Base-by-base conservation (phyloP, 2,797 vertebrate species). In the Potorous gilbertii region DNA sequence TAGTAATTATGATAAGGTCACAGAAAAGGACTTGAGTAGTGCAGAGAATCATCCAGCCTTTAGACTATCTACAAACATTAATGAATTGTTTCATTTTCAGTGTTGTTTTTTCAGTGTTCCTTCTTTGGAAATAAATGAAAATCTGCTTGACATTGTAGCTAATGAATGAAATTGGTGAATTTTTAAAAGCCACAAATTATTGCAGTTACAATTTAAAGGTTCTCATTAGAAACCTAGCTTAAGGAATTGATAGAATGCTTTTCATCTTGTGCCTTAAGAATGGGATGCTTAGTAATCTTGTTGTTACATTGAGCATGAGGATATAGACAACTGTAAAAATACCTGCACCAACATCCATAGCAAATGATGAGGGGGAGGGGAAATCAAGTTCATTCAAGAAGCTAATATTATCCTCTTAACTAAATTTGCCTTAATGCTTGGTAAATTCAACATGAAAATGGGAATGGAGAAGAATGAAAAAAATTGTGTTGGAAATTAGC, bases 311-410 rank as follows among this genome's bases (percentile, higher is more conserved):
- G 66, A 74, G 5, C 6, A 40, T 18, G 9, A 21, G 6, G n/a
- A 74, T 40, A 21, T n/a, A 74, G 66, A 74, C 34, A 1, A 40
- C n/a, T 5, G 3, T 40, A 40, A 74, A 40, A 16, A 74, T 74
- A 40, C 16, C 16, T 74, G 6, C 18, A 21, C 18, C n/a, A 40
- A 24, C 5, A 40, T 6, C 5, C 66, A 81, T 46, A 24, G n/a
- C 6, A 46, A 81, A 81, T 40, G 2, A 3, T 81, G n/a, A 12
- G 1, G 18, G 6, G 6, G 0, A 24, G 6, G 6, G 0, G 24
- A 24, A 81, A 81, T 81, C 18, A 81, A 40, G 18, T 81, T 74
- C 3, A 1, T 81, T 2, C 2, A 40, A 24, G n/a, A 81, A 46
- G 18, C 13, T 46, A 24, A 81, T 5, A 46, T 40, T n/a, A 81